Evolutionary conservation across 2,797 vertebrate genomes (phyloP).

Genomic region (Falco cherrug): DNA sequence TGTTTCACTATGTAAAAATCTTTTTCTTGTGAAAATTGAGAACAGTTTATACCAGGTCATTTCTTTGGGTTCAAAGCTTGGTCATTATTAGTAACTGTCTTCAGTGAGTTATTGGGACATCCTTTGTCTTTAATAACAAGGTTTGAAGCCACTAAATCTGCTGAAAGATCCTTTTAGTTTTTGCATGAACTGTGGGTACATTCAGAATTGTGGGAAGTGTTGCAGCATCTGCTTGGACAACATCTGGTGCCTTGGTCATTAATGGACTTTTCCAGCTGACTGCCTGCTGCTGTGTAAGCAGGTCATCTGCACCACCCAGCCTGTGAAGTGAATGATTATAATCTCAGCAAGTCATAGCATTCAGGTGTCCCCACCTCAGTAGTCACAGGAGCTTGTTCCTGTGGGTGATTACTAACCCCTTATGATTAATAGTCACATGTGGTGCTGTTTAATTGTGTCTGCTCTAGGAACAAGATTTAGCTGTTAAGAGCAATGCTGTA

Average conservation of each 20-base stretch:
- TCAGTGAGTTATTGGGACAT: background rate
- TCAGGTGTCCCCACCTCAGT: background rate
- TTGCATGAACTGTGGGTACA: background rate
- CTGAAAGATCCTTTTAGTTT: background rate
- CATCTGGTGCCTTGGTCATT: background rate
- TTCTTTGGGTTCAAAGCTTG: background rate
- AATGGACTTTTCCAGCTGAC: background rate
- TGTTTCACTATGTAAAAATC: background rate
- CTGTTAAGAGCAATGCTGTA: background rate
- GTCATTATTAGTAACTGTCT: background rate
- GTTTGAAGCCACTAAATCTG: background rate
- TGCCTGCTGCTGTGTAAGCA: background rate
- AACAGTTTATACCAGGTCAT: background rate
- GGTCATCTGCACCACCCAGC: background rate
- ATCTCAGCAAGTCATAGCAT: constrained; percentile 3
- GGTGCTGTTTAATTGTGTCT: background rate
- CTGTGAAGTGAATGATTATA: background rate
- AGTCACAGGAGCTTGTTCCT: constrained; percentile 7
- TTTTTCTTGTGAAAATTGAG: background rate
- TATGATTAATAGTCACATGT: background rate
- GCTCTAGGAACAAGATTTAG: background rate
- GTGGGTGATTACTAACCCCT: background rate
- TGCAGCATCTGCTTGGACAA: background rate
- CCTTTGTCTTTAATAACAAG: background rate
- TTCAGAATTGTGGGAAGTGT: background rate